phyloP scores from a whole-genome alignment of 2,797 vertebrate species.

The Acrocephalus scirpaceus region DNA sequence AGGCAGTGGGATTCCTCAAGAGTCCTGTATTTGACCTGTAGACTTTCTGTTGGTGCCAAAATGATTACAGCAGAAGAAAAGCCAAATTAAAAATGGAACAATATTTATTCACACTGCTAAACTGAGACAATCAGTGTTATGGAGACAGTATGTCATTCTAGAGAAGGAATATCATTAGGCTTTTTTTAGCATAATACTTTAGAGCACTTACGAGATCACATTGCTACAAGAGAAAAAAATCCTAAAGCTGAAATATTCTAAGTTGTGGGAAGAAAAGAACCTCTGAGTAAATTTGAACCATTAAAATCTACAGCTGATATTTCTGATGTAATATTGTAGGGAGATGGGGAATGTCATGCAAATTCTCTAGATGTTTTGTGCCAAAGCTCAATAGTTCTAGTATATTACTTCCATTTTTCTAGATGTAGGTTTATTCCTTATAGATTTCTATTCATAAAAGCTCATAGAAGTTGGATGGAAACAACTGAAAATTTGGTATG shows the following conservation, averaged over 20 bases:
- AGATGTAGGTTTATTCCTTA: neutral
- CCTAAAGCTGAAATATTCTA: neutral
- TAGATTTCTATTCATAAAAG: neutral
- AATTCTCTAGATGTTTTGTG: neutral
- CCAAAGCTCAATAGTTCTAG: neutral
- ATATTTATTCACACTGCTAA: neutral
- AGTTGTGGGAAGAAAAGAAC: neutral
- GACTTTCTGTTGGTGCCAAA: neutral
- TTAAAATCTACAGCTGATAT: neutral
- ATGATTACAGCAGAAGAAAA: neutral
- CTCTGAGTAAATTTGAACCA: neutral
- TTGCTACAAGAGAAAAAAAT: neutral
- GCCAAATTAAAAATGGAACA: neutral
- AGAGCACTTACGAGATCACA: neutral
- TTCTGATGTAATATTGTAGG: neutral
- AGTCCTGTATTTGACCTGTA: neutral
- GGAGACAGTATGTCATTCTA: neutral
- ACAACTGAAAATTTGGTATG: neutral
- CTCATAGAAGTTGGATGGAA: neutral
- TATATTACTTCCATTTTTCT: neutral
- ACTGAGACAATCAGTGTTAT: neutral
- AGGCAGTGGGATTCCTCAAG: neutral
- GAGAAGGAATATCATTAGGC: neutral
- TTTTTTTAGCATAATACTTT: neutral
- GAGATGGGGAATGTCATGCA: neutral